Conservation (phyloP, 2,888 invertebrate species). For the Phengaris alcon region DNA sequence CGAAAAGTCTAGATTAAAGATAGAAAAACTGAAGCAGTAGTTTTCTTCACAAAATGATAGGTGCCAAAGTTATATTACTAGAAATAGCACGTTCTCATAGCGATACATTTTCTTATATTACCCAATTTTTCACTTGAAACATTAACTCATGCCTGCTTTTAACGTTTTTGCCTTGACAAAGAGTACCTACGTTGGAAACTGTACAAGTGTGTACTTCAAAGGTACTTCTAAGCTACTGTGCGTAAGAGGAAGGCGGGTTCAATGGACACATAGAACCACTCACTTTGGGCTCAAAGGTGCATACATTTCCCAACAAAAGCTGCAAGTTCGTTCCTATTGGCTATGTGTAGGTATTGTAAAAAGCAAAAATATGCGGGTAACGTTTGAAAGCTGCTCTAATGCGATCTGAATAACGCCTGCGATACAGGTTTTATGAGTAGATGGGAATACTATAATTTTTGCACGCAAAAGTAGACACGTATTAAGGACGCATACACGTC, state of each 20-base stretch:
- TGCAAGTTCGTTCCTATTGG: background rate
- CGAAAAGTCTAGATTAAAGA: no score
- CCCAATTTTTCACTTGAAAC: constrained; percentile 3
- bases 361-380: background rate
- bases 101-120: background rate
- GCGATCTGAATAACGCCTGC: background rate
- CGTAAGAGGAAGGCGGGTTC: constrained; percentile 22
- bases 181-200: background rate
- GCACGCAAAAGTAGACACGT: no score
- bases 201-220: background rate
- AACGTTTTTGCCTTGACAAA: constrained; percentile 11
- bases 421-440: background rate
- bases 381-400: background rate
- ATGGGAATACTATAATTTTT: background rate
- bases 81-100: no score
- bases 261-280: constrained; percentile 16
- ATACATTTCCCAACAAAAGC: constrained; percentile 13
- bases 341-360: background rate
- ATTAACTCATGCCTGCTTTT: background rate
- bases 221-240: constrained; percentile 16
- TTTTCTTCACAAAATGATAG: no score
- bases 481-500: no score
- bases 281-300: constrained; percentile 11
- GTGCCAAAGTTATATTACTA: no score
- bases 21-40: no score